Percentiles rank a stretch among this genome's conserved stretches.
phyloP scores from a whole-genome alignment of 2,797 vertebrate species.

The Eupleurogrammus muticus region DNA sequence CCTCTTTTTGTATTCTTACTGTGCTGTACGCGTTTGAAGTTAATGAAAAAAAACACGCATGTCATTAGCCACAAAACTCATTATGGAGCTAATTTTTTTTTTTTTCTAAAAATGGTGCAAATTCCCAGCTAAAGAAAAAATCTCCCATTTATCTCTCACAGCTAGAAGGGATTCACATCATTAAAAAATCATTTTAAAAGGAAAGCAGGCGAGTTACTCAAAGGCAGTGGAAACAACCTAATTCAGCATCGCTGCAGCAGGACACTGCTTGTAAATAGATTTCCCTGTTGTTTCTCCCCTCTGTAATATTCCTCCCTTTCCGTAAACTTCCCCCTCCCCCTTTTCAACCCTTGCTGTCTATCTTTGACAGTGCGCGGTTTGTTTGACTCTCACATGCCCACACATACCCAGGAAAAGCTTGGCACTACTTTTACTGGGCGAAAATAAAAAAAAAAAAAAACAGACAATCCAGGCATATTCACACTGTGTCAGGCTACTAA shows the following conservation, averaged over 20 bases:
- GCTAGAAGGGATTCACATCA: conserved; percentile 25
- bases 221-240: conserved; percentile 11
- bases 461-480: conserved; percentile 19
- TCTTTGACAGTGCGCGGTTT: conserved; percentile 6
- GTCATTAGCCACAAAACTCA: conserved; percentile 46
- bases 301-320: no score
- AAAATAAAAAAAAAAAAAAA: no score
- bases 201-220: conserved; percentile 16
- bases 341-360: conserved; percentile 39
- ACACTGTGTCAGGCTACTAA: conserved; percentile 22
- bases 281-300: conserved; percentile 16
- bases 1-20: conserved; percentile 16
- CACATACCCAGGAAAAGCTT: conserved; percentile 34
- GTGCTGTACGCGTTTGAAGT: no score
- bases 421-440: conserved; percentile 13
- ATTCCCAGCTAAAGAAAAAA: conserved; percentile 23
- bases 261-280: conserved; percentile 40
- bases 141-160: conserved; percentile 25
- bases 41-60: conserved; percentile 48
- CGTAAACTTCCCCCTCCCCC: conserved; percentile 33
- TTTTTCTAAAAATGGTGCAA: neutral
- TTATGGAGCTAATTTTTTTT: conserved; percentile 18
- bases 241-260: conserved; percentile 20
- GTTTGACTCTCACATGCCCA: conserved; percentile 35
- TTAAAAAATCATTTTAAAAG: conserved; percentile 36